Evolutionary conservation across 2,797 vertebrate species (phyloP), one percentile per base, ranked within the genome.

Genomic region (Malurus splendens): DNA sequence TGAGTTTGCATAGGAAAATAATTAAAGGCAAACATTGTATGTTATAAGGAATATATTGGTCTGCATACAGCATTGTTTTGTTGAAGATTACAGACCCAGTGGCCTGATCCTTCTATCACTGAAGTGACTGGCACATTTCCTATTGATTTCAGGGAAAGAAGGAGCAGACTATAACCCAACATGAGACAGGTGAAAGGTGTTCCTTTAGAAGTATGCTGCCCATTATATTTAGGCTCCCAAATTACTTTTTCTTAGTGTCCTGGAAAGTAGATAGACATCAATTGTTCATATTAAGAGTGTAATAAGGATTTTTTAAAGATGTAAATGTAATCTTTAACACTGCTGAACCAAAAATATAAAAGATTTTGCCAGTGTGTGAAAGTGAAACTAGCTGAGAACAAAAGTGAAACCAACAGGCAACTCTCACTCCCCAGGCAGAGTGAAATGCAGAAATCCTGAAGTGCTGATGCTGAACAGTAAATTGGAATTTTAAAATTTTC

Each of bases 351-450:
- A 85, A 90, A 89, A 10, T 65, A 56, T n/a, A 30, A 60, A 80
- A 75, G 61, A 75, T 90, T 79, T 30, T 74, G 47, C 36, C 62
- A 86, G 56, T 42, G n/a, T 39, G 18, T 89, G 84, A 93, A 93
- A 91, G 84, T 90, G 85, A 95, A 95, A 95, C 52, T 90, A 85
- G 32, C 72, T 93, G 75, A 89, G 88, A 93, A 30, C 92, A 93
- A 93, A 95, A 95, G 89, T 92, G 90, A 96, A 95, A 94, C 90
- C 71, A 96, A 90, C 59, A 90, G 79, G 64, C 25, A 3, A 68
- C 71, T 91, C 87, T 92, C 51, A 83, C 73, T 85, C 83, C 62
- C 19, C 54, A 79, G 45, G 36, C 89, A 86, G 62, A 78, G 33
- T 75, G 74, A 90, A 88, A 92, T 75, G 52, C 81, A 87, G 70